Percentiles rank a stretch among this genome's conserved stretches.
Evolutionary conservation across 2,888 invertebrate species (phyloP).

Genomic region (Entomobrya proxima): DNA sequence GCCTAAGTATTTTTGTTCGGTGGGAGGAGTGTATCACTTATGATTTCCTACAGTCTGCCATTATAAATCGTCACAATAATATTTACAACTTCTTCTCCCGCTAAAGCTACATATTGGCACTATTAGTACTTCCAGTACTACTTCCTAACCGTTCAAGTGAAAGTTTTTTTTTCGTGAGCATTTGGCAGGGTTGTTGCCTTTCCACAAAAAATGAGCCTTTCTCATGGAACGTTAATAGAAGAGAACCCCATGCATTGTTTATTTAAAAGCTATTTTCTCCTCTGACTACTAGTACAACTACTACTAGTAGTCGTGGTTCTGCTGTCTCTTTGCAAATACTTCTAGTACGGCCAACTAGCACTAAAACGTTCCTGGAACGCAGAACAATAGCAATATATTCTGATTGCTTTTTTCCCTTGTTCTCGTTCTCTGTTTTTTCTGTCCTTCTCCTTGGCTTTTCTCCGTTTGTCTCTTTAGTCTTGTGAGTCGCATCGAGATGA

Average conservation of each 20-base stretch:
- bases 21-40: too few relatives aligned
- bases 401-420: slow-evolving; percentile 24
- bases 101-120: too few relatives aligned
- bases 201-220: not conserved
- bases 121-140: too few relatives aligned
- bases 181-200: not conserved
- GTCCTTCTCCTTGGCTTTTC: too few relatives aligned
- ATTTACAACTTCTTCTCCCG: too few relatives aligned
- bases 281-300: too few relatives aligned
- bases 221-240: not conserved
- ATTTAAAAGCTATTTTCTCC: slow-evolving; percentile 19
- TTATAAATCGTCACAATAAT: too few relatives aligned
- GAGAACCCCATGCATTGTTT: slow-evolving; percentile 37
- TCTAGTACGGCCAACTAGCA: not conserved
- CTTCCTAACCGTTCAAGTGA: too few relatives aligned
- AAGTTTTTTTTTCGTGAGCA: too few relatives aligned
- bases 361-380: not conserved
- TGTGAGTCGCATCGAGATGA: not conserved
- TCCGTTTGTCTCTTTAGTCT: too few relatives aligned
- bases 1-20: not conserved
- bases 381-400: slow-evolving; percentile 17
- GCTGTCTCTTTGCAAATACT: not conserved
- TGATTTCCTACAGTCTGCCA: too few relatives aligned
- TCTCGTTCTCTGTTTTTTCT: not conserved
- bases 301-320: too few relatives aligned